Conservation (phyloP, 2,113 vertebrate species). For the Podiceps cristatus region DNA sequence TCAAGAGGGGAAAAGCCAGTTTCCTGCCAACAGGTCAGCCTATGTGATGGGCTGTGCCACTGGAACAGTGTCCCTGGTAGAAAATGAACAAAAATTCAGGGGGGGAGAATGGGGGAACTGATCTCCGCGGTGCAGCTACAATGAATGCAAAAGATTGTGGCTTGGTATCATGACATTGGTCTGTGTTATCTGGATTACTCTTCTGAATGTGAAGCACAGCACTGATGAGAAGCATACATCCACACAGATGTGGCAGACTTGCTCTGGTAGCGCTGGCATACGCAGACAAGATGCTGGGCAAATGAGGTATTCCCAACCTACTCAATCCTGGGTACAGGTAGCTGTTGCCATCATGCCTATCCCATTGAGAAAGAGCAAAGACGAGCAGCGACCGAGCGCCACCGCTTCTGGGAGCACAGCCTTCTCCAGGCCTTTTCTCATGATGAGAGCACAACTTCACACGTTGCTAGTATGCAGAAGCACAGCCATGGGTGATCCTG, state of each 20-base stretch:
- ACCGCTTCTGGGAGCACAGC: neutral
- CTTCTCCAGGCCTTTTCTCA: neutral
- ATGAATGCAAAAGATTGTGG: neutral
- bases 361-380: neutral
- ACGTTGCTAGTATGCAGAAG: accelerated
- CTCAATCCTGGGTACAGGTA: neutral
- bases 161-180: neutral
- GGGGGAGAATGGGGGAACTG: neutral
- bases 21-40: neutral
- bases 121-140: neutral
- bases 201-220: neutral
- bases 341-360: neutral
- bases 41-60: neutral
- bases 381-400: neutral
- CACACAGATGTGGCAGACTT: neutral
- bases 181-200: neutral
- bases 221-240: neutral
- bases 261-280: neutral
- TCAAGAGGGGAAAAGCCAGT: neutral
- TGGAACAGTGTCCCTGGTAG: neutral
- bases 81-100: neutral
- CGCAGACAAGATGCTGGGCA: neutral
- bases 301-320: neutral
- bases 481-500: neutral
- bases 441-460: neutral